Conservation (phyloP, 2,113 vertebrate genomes). For the Cranoglanis bouderius region DNA sequence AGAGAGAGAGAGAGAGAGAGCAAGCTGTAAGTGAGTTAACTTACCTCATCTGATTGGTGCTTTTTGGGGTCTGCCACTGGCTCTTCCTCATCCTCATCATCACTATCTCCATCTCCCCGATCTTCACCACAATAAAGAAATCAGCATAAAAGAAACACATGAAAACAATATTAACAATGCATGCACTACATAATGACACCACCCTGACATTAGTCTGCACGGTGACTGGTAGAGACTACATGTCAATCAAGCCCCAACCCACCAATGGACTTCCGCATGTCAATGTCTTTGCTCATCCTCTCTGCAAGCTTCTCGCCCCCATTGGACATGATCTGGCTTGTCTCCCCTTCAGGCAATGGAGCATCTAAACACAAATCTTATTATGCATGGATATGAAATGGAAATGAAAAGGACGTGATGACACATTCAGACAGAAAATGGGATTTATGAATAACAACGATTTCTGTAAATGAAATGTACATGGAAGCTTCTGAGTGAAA, state of each 20-base stretch:
- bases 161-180: neutral
- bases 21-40: neutral
- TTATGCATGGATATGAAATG: constrained; percentile 38
- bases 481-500: neutral
- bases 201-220: constrained; percentile 17
- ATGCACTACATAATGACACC: neutral
- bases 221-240: constrained; percentile 21
- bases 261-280: constrained; percentile 81
- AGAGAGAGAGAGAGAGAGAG: neutral
- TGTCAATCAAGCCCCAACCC: constrained; percentile 56
- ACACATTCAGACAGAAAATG: neutral
- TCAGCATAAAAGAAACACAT: neutral
- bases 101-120: constrained; percentile 84
- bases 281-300: constrained; percentile 69
- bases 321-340: constrained; percentile 75
- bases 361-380: constrained; percentile 69
- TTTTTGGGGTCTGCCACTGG: constrained; percentile 78
- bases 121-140: constrained; percentile 42
- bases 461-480: neutral
- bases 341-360: constrained; percentile 69
- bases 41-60: constrained; percentile 83
- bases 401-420: constrained; percentile 11
- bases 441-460: neutral
- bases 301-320: constrained; percentile 80
- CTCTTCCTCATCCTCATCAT: constrained; percentile 88